These are phyloP conservation scores for Carassius gibelio DNA, from an alignment of 2,113 vertebrate species.

Conservation along the genomic window DNA sequence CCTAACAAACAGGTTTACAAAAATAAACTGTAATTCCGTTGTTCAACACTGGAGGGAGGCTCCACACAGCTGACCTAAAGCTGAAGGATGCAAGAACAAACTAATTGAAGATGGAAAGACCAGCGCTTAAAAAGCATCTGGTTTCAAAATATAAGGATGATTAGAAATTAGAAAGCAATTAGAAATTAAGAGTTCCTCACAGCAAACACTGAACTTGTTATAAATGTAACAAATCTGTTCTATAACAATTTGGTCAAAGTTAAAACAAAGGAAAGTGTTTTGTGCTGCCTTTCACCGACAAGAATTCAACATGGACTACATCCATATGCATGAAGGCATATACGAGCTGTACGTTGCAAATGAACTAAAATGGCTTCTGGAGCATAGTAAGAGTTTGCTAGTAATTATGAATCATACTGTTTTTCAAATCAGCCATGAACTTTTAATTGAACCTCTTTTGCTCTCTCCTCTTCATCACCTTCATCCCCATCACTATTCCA, in stretches of 20 bases:
- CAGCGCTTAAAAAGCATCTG: neutral
- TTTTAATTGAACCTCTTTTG: too few relatives aligned
- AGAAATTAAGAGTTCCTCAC: neutral
- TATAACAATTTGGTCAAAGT: too few relatives aligned
- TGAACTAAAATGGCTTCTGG: neutral
- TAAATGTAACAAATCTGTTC: too few relatives aligned
- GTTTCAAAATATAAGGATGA: neutral
- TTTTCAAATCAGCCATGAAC: neutral
- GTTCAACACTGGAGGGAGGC: constrained; percentile 30
- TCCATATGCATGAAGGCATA: neutral
- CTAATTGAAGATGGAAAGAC: neutral
- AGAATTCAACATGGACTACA: neutral
- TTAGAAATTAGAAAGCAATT: neutral
- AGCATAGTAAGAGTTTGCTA: neutral
- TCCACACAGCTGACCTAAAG: neutral
- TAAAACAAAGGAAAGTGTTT: neutral
- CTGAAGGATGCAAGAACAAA: neutral
- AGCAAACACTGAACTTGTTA: neutral
- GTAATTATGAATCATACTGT: neutral
- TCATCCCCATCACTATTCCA: neutral
- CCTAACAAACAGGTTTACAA: neutral
- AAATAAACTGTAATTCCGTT: constrained; percentile 1
- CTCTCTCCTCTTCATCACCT: neutral
- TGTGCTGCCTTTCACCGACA: neutral
- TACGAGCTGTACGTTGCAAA: neutral